phyloP scores from a whole-genome alignment of 1,140 invertebrate genomes.

The Aphis craccivora region DNA sequence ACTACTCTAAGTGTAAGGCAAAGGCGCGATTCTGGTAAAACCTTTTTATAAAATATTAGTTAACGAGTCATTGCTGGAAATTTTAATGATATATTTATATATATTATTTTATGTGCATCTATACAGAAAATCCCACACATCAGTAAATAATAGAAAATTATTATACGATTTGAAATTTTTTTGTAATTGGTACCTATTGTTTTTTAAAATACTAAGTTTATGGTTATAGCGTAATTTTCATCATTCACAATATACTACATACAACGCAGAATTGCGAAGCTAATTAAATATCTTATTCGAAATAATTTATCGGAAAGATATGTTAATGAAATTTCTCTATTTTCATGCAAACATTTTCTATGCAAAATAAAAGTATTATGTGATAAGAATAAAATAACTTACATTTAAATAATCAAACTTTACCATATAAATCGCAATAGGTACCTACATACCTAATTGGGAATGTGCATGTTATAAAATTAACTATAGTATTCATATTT shows the following conservation, averaged over 20 bases:
- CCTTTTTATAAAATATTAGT: not conserved
- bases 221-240: not conserved
- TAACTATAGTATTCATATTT: not conserved
- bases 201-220: not conserved
- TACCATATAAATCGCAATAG: not conserved
- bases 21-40: not conserved
- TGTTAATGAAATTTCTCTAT: not conserved
- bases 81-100: not conserved
- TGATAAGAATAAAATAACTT: not conserved
- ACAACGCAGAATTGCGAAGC: too few relatives aligned
- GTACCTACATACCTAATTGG: too few relatives aligned
- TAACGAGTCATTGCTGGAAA: not conserved
- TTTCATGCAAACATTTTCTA: not conserved
- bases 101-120: not conserved
- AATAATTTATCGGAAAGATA: not conserved
- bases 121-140: not conserved
- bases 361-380: not conserved
- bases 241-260: not conserved
- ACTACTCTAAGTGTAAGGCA: not conserved
- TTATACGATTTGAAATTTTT: not conserved
- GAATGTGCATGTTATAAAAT: too few relatives aligned
- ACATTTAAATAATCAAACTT: not conserved
- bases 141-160: not conserved
- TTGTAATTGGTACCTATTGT: not conserved
- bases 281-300: constrained; percentile 1